Base-by-base conservation (phyloP, 2,113 vertebrate genomes). In the Cairina moschata region DNA sequence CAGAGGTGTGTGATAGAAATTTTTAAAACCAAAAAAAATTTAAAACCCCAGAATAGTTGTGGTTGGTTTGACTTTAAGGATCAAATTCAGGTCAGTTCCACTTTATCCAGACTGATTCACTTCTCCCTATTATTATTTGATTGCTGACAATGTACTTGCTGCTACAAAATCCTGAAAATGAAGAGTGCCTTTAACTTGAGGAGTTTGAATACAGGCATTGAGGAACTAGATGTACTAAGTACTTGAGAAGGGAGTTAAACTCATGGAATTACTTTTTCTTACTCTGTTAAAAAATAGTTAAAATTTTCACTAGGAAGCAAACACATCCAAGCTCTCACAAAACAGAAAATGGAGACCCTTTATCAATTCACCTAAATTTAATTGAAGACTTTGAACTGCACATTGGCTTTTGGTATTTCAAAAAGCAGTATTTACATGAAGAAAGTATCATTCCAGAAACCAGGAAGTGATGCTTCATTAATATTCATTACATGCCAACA, bases 401-500 rank as follows among this genome's bases (percentile, higher is more conserved):
- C 32, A 59, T 4, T 23, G 50, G 29, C 31, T 84, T 90, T 91
- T 92, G 52, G 48, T 91, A 87, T 94, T 91, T 71, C n/a, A 76
- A 91, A 91, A 95, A 92, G 44, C 38, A 81, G 73, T 91, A 91
- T 97, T 96, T 96, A 95, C 93, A 91, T 95, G 85, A 95, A 96
- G 94, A 96, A 96, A 93, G 85, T 83, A 90, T 91, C 83, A 95
- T 67, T 60, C 91, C 96, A 91, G 92, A 94, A 93, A 71, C 86
- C 95, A 82, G 95, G 94, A 97, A 97, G 84, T 67, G 88, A 96
- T 96, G 83, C 36, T 23, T 60, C 44, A 90, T 96, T 97, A 96
- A 97, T 95, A 96, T 93, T 97, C 88, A 95, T 91, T 91, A 97
- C 66, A 96, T 90, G 87, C 85, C 92, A 97, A 96, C 56, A 79